Conservation (phyloP, 2,888 invertebrate species). For the Augiades crinisus region DNA sequence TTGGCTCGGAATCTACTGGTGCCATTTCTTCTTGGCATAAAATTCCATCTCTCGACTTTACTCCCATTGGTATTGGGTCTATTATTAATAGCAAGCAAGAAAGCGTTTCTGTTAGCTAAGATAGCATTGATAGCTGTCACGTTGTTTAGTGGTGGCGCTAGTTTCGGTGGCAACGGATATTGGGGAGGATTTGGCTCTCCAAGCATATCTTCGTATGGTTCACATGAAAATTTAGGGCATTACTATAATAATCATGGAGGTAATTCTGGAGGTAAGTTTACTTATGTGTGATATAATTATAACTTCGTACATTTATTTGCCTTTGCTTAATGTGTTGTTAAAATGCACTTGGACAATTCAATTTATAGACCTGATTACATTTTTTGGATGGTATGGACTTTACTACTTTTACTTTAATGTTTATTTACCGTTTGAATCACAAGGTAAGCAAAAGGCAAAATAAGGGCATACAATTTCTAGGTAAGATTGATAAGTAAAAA, state of each 20-base stretch:
- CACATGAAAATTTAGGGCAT: constrained; percentile 52
- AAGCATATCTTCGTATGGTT: constrained; percentile 56
- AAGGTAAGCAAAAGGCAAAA: too few relatives aligned
- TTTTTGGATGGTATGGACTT: too few relatives aligned
- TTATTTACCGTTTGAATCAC: too few relatives aligned
- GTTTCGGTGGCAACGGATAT: constrained; percentile 60
- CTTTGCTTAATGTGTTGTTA: too few relatives aligned
- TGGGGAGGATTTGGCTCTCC: constrained; percentile 50
- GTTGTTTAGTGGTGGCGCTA: constrained; percentile 81
- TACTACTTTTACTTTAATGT: too few relatives aligned
- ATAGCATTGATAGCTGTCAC: constrained; percentile 86
- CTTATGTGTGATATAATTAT: too few relatives aligned
- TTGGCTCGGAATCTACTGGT: constrained; percentile 87
- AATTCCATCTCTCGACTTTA: constrained; percentile 88
- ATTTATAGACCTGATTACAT: too few relatives aligned
- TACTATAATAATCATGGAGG: constrained; percentile 55
- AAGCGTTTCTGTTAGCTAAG: constrained; percentile 88
- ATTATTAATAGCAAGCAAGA: constrained; percentile 87
- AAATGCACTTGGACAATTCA: too few relatives aligned
- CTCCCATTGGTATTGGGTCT: constrained; percentile 87
- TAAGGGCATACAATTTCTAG: too few relatives aligned
- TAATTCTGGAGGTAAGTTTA: constrained; percentile 55
- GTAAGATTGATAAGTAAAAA: too few relatives aligned
- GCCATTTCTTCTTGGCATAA: constrained; percentile 89
- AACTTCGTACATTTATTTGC: too few relatives aligned